A percentile compares a stretch with the other conserved stretches of the same genome.
Conservation (phyloP, 2,113 vertebrate genomes). For the Lamprologus speciosus region DNA sequence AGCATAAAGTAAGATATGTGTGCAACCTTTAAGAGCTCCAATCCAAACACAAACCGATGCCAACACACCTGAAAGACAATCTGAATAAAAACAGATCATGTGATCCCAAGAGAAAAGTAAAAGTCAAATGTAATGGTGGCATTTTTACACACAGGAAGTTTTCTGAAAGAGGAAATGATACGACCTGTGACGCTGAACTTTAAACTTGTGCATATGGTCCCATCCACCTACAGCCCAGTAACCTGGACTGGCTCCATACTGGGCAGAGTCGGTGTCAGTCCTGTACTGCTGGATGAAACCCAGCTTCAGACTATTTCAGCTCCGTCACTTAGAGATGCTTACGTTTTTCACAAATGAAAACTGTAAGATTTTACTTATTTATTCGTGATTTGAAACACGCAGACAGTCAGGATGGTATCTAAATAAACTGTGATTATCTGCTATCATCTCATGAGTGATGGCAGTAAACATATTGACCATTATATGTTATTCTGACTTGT, state of each 20-base stretch:
- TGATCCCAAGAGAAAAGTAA: no score
- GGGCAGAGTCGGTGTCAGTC: fast-evolving
- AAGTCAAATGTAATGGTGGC: no score
- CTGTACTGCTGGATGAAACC: not conserved
- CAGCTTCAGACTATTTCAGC: not conserved
- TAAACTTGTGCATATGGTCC: no score
- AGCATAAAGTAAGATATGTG: not conserved
- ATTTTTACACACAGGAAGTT: no score
- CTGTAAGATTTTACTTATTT: not conserved
- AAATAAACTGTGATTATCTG: not conserved
- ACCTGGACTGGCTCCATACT: not conserved
- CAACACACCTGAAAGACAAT: fast-evolving
- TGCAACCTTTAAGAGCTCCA: not conserved
- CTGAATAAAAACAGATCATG: not conserved
- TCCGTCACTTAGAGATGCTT: not conserved
- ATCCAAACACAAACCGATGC: not conserved
- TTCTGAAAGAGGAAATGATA: no score
- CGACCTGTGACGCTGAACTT: no score
- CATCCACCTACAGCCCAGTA: not conserved
- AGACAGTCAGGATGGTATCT: fast-evolving
- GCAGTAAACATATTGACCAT: not conserved
- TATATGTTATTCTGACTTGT: not conserved
- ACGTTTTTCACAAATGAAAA: not conserved
- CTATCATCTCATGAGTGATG: not conserved
- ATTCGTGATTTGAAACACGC: not conserved